Evolutionary conservation across 2,113 vertebrate genomes (phyloP).

Genomic region (Stomatorhinus ivindoensis): DNA sequence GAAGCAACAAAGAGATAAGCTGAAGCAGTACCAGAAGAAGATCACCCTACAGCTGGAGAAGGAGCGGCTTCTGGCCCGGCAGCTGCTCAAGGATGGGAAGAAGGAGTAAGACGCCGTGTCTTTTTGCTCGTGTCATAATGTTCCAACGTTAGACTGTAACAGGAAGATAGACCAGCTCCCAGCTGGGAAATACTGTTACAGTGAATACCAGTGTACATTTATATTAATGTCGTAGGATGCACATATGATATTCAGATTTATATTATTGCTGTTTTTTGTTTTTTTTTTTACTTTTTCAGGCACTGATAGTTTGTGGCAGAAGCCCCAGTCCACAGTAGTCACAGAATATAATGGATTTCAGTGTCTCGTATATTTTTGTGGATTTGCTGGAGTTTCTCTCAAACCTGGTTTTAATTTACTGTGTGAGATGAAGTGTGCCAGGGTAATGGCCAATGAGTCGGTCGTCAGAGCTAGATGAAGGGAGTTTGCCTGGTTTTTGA

Average conservation of each 20-base stretch:
- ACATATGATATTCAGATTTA: background rate
- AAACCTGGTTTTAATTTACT: background rate
- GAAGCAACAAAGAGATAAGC: conserved; percentile 91
- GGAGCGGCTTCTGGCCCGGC: conserved; percentile 72
- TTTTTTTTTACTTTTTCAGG: background rate
- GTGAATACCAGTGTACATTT: background rate
- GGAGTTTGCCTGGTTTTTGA: background rate
- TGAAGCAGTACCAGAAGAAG: conserved; percentile 81
- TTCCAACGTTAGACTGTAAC: background rate
- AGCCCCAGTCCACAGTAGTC: background rate
- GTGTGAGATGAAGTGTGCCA: background rate
- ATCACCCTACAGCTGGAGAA: conserved; percentile 67
- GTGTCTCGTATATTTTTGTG: background rate
- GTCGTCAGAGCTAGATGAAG: background rate
- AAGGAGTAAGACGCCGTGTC: conserved; percentile 67
- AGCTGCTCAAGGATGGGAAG: conserved; percentile 74
- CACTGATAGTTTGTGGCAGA: background rate
- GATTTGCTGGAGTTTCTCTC: background rate
- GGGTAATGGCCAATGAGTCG: background rate
- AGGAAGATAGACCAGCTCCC: background rate
- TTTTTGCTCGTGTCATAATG: background rate
- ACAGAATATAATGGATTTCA: background rate
- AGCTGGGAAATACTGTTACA: background rate
- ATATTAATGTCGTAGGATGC: background rate
- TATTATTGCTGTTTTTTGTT: background rate